Evolutionary conservation across 2,888 invertebrate genomes (phyloP).

Genomic region (Platycheirus rosarum): DNA sequence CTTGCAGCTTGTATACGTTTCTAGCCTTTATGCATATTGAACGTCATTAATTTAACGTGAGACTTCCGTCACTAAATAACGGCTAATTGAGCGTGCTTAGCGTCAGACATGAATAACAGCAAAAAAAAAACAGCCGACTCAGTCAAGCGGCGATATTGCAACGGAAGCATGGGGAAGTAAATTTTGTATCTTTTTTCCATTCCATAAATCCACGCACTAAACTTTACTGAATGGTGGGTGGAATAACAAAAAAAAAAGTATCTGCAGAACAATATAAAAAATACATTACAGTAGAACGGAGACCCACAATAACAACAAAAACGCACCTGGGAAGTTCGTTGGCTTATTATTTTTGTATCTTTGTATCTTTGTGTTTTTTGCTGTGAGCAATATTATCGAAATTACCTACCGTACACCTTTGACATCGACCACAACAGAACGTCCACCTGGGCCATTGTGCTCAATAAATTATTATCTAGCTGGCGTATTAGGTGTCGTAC

Average conservation of each 20-base stretch:
- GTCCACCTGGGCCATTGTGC: conserved; percentile 50
- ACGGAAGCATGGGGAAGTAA: conserved; percentile 52
- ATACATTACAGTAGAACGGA: conserved; percentile 31
- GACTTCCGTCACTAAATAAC: conserved; percentile 66
- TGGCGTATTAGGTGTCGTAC: conserved; percentile 9
- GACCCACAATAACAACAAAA: background rate
- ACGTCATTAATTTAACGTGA: conserved; percentile 59
- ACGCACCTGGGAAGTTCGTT: conserved; percentile 55
- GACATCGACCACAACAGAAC: conserved; percentile 34
- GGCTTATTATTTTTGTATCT: conserved; percentile 22
- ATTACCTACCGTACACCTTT: conserved; percentile 49
- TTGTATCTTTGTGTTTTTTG: background rate
- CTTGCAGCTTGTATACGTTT: background rate
- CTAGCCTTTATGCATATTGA: conserved; percentile 17
- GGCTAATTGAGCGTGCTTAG: conserved; percentile 57
- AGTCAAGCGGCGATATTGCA: background rate
- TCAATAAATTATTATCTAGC: conserved; percentile 27
- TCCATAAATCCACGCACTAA: conserved; percentile 28
- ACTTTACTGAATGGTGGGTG: conserved; percentile 18
- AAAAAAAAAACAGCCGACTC: conserved; percentile 7
- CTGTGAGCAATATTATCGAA: conserved; percentile 44
- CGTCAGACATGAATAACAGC: conserved; percentile 43
- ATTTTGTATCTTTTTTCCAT: conserved; percentile 38
- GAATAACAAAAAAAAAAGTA: background rate
- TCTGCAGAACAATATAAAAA: conserved; percentile 35